These are phyloP conservation scores for Apodemia duryi DNA, from an alignment of 2,888 invertebrate species.

Conservation along the genomic window DNA sequence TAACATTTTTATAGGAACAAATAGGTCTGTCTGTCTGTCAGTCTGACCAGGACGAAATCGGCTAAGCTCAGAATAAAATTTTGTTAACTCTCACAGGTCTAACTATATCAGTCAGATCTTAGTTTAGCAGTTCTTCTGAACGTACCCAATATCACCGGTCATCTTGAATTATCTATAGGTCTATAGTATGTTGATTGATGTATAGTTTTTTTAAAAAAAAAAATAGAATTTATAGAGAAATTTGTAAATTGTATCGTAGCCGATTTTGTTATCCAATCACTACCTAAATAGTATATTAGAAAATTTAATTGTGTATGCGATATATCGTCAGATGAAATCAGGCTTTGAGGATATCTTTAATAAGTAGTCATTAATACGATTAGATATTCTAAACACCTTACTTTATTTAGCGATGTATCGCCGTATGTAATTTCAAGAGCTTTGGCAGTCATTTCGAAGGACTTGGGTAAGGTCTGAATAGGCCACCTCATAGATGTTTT, in stretches of 20 bases:
- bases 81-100: no score
- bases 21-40: no score
- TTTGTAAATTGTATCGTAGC: conserved; percentile 1
- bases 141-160: background rate
- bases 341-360: no score
- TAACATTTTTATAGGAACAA: no score
- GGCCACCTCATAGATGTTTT: no score
- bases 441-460: background rate
- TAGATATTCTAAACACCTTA: no score
- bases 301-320: background rate
- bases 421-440: background rate
- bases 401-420: background rate
- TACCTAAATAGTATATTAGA: conserved; percentile 12
- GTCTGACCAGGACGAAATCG: no score
- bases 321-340: no score
- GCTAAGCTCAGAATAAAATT: no score
- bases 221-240: conserved; percentile 5
- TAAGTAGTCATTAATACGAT: background rate
- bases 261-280: conserved; percentile 4
- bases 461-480: no score
- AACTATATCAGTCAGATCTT: no score
- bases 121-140: no score
- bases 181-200: background rate
- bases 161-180: background rate
- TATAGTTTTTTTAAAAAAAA: background rate